phyloP scores from a whole-genome alignment of 2,888 invertebrate genomes.

The Mimas tiliae region DNA sequence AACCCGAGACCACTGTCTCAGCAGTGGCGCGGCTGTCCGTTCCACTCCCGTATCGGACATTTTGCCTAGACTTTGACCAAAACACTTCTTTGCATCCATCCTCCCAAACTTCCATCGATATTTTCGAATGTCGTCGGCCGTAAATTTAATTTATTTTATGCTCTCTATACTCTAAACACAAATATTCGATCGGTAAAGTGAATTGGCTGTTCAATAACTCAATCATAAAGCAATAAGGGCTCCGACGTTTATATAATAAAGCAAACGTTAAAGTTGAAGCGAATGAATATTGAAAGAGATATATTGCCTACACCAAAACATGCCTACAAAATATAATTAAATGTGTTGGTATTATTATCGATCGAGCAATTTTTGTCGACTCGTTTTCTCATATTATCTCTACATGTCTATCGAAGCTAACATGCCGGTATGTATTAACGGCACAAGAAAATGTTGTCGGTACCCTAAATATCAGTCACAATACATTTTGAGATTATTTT shows the following conservation, averaged over 20 bases:
- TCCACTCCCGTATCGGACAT: too few species aligned
- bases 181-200: conserved; percentile 17
- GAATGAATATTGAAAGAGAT: neutral
- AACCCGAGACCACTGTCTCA: too few species aligned
- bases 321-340: neutral
- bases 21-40: too few species aligned
- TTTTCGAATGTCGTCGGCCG: neutral
- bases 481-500: neutral
- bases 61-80: neutral
- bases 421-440: too few species aligned
- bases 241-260: conserved; percentile 1
- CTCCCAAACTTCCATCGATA: neutral
- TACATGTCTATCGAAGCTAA: too few species aligned
- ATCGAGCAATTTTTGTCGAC: too few species aligned
- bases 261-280: neutral
- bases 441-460: too few species aligned
- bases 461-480: neutral
- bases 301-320: neutral
- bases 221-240: conserved; percentile 37
- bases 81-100: neutral
- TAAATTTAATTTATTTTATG: neutral
- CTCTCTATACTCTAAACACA: neutral
- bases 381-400: too few species aligned
- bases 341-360: too few species aligned
- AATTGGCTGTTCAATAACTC: conserved; percentile 32